These are phyloP conservation scores for Ctenopoma kingsleyae DNA, from an alignment of 2,797 vertebrate species.

Conservation along the genomic window DNA sequence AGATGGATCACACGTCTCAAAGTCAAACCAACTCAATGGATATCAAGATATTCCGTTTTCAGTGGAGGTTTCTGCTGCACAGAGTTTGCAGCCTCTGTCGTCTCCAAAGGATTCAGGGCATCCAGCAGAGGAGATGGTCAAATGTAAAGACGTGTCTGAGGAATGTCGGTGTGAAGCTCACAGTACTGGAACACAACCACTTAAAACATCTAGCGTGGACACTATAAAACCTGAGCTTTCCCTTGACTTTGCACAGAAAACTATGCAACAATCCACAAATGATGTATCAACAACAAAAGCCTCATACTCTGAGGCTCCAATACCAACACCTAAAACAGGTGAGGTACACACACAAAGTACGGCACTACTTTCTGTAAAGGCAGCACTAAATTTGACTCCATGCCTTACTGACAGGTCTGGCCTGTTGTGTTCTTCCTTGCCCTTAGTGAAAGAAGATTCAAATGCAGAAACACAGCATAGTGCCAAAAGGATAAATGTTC, in stretches of 20 bases:
- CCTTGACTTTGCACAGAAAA: slow-evolving; percentile 67
- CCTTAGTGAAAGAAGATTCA: slow-evolving; percentile 38
- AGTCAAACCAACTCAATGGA: slow-evolving; percentile 55
- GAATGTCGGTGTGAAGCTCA: slow-evolving; percentile 58
- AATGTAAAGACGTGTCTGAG: slow-evolving; percentile 48
- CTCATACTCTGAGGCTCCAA: slow-evolving; percentile 72
- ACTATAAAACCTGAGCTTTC: slow-evolving; percentile 61
- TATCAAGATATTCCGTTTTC: slow-evolving; percentile 32
- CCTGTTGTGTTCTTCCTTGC: slow-evolving; percentile 49
- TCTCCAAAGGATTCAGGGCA: slow-evolving; percentile 23
- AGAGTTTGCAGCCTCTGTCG: slow-evolving; percentile 28
- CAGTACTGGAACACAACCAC: slow-evolving; percentile 64
- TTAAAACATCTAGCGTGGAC: slow-evolving; percentile 61
- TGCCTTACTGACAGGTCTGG: slow-evolving; percentile 46
- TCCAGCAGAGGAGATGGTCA: slow-evolving; percentile 33
- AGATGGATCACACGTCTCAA: slow-evolving; percentile 44
- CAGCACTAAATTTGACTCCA: slow-evolving; percentile 40
- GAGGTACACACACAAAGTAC: slow-evolving; percentile 71
- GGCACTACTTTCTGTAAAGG: slow-evolving; percentile 49
- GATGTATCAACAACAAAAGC: slow-evolving; percentile 70
- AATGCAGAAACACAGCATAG: slow-evolving; percentile 37
- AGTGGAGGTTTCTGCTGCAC: slow-evolving; percentile 32
- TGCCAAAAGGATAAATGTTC: slow-evolving; percentile 19
- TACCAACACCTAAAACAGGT: slow-evolving; percentile 74
- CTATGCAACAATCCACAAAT: slow-evolving; percentile 68